Conservation (phyloP, 64 coral and sea anemone genomes). For the Trachythela sp. region DNA sequence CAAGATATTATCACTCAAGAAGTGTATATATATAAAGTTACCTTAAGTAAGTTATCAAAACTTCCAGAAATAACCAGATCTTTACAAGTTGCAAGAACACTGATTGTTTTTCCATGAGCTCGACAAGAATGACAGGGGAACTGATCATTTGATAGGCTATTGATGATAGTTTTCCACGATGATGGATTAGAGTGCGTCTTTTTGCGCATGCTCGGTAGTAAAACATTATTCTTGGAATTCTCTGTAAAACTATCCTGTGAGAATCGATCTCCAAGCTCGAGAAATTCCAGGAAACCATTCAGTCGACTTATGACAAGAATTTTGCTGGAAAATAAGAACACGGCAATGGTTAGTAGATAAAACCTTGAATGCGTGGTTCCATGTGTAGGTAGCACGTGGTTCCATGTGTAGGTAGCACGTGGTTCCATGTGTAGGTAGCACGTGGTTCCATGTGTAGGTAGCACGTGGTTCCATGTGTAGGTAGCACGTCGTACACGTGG, state of each 20-base stretch:
- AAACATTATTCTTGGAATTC: background rate
- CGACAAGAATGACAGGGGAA: background rate
- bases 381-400: too few relatives aligned
- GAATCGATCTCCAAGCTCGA: background rate
- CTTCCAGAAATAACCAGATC: background rate
- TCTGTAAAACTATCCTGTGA: background rate
- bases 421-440: too few relatives aligned
- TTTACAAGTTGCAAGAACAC: background rate
- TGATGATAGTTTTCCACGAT: background rate
- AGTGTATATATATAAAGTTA: too few relatives aligned
- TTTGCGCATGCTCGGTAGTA: background rate
- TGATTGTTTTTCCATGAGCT: constrained; percentile 9
- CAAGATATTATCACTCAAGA: too few relatives aligned
- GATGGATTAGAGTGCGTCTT: background rate
- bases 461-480: too few relatives aligned
- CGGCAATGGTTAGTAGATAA: background rate
- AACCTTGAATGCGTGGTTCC: background rate
- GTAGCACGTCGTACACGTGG: too few relatives aligned
- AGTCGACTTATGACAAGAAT: background rate
- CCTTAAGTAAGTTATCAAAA: background rate
- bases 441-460: too few relatives aligned
- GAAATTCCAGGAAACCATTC: background rate
- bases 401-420: too few relatives aligned
- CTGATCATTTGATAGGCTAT: background rate
- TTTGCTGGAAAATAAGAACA: background rate